Conservation (phyloP, 2,113 vertebrate species). For the Aphyosemion australe region DNA sequence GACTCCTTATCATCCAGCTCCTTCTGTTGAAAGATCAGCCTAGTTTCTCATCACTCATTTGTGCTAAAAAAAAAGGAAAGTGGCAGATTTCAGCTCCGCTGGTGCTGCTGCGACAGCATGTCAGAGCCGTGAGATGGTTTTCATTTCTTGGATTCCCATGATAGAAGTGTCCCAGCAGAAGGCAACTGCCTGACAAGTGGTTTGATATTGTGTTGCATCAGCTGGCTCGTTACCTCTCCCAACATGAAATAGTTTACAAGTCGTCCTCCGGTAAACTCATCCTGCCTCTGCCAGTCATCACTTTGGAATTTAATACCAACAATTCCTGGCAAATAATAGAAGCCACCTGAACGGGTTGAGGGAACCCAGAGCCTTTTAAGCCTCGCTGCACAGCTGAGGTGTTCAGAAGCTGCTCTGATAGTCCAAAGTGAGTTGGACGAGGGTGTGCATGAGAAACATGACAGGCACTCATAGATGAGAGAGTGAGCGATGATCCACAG, state of each 20-base stretch:
- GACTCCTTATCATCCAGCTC: constrained; percentile 13
- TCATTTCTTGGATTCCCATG: constrained; percentile 51
- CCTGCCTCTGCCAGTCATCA: constrained; percentile 1
- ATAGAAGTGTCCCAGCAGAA: constrained; percentile 44
- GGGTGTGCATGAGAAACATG: constrained; percentile 52
- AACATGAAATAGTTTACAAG: constrained; percentile 57
- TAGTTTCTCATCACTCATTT: constrained; percentile 51
- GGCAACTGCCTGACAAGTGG: constrained; percentile 53
- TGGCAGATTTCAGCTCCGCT: constrained; percentile 37
- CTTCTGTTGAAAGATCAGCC: constrained; percentile 23
- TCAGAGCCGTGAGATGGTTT: constrained; percentile 45
- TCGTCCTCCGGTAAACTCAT: constrained; percentile 10
- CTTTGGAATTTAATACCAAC: constrained; percentile 19
- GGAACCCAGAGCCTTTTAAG: constrained; percentile 22
- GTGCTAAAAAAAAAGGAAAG: constrained; percentile 51
- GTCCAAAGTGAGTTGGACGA: constrained; percentile 43
- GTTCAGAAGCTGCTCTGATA: constrained; percentile 44
- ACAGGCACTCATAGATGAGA: constrained; percentile 64
- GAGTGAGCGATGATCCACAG: constrained; percentile 53
- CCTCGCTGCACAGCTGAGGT: constrained; percentile 37
- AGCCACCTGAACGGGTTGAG: constrained; percentile 12
- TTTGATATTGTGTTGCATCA: constrained; percentile 41
- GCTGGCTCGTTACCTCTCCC: constrained; percentile 28
- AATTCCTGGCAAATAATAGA: constrained; percentile 31
- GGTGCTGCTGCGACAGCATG: constrained; percentile 23